Base-by-base conservation (phyloP, 2,797 vertebrate species). In the Chiroxiphia lanceolata region DNA sequence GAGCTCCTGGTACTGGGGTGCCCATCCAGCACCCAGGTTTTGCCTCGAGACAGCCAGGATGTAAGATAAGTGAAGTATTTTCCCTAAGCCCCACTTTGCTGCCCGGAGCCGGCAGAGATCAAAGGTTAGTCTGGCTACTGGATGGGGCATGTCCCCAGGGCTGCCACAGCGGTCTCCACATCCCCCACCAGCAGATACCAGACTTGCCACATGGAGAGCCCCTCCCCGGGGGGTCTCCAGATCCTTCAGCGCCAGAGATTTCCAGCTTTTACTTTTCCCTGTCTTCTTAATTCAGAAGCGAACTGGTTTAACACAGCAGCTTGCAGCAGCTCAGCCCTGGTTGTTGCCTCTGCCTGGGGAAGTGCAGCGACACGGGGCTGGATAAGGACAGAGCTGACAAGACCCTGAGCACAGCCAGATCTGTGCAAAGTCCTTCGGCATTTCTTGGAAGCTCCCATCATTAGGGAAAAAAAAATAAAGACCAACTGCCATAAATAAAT, bases 71-170 rank as follows among this genome's bases (percentile, higher is more conserved):
- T 21, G 1, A 87, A 83, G 83, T 31, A 75, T 91, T 94, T 87
- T 90, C 74, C 60, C 88, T 91, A 84, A 95, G 63, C 31, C 85
- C 56, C 85, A 45, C 50, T 67, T 2, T 15, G 69, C 90, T 40
- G 75, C 69, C 50, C 4, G 63, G 72, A 93, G 83, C 74, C 57
- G 7, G 47, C n/a, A 34, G 65, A 15, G 91, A 96, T 89, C 93
- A 96, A 95, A 94, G 96, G 95, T 94, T 89, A 88, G 87, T 63
- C 85, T 38, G 80, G 71, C 90, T 90, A 69, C 93, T 29, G 81
- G 59, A 91, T 61, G 59, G 75, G 83, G 78, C 68, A 48, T 68
- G 82, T 89, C 90, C 61, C 51, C 53, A 29, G 83, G 83, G 89
- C 91, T 91, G 63, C 67, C 74, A 63, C 45, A 11, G 29, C 38